Conservation (phyloP, 2,113 vertebrate genomes). For the Erythrocercus mccallii region DNA sequence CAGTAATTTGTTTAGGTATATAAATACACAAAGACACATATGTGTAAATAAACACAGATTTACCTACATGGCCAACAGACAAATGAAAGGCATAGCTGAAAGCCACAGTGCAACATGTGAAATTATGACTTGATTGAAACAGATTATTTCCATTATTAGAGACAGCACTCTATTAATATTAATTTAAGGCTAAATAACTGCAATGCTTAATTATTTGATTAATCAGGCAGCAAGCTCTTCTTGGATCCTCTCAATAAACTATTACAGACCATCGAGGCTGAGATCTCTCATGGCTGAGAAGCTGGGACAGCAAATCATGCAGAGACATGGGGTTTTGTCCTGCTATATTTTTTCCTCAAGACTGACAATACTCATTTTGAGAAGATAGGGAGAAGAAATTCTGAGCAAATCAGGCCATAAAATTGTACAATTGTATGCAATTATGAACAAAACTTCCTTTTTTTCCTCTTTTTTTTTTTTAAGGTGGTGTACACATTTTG, state of each 20-base stretch:
- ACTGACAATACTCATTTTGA: not conserved
- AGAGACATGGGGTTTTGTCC: fast-evolving
- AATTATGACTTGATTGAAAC: not conserved
- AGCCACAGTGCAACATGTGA: not conserved
- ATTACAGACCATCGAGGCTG: not conserved
- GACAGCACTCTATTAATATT: not conserved
- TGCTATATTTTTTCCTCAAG: not conserved
- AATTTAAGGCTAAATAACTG: not conserved
- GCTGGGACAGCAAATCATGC: not conserved
- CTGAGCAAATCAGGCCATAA: not conserved
- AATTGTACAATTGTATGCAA: not conserved
- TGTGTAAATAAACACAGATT: not conserved
- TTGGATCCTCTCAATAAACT: not conserved
- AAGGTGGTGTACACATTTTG: not conserved
- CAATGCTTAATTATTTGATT: not conserved
- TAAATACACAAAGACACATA: not conserved
- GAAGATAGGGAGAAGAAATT: not conserved
- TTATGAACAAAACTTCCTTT: not conserved
- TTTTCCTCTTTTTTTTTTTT: fast-evolving
- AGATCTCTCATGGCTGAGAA: not conserved
- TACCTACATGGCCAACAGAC: not conserved
- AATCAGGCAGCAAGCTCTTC: not conserved
- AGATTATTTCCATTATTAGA: not conserved
- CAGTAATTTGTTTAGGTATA: not conserved
- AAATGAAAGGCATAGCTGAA: not conserved